Conservation (phyloP, 2,113 vertebrate genomes). For the Montifringilla adamsi region DNA sequence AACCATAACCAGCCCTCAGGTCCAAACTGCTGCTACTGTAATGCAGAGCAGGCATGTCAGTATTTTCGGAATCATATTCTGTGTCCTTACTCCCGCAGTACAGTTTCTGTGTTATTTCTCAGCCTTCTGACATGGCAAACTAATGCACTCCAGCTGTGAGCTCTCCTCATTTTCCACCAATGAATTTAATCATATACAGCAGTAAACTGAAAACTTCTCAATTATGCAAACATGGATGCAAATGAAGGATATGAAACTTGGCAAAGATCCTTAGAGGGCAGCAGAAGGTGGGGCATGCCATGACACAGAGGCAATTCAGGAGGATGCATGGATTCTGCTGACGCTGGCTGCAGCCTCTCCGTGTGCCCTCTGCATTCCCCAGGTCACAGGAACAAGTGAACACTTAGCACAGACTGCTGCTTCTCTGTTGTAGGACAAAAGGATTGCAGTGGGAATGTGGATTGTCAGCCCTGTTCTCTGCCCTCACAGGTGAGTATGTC, state of each 20-base stretch:
- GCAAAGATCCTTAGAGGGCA: neutral
- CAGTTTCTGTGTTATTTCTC: neutral
- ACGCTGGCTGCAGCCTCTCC: neutral
- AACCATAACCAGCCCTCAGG: neutral
- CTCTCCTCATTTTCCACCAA: neutral
- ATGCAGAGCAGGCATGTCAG: neutral
- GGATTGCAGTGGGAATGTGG: neutral
- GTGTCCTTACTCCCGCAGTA: accelerated
- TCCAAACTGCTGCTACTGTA: neutral
- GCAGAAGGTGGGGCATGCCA: neutral
- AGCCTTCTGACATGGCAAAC: neutral
- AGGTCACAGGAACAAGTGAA: neutral
- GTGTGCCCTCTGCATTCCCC: neutral
- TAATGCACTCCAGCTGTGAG: neutral
- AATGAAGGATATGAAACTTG: neutral
- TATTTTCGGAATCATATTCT: neutral
- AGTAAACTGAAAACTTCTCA: neutral
- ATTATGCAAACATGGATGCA: neutral
- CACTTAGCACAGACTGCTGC: neutral
- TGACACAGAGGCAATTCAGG: neutral
- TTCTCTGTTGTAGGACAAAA: neutral
- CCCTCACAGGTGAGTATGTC: neutral
- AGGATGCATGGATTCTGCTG: neutral
- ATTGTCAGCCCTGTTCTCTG: neutral
- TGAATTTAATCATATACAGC: neutral